A percentile compares a stretch with the other conserved stretches of the same genome.
These are phyloP conservation scores for Cryptus armator DNA, from an alignment of 2,888 invertebrate species.

Conservation along the genomic window DNA sequence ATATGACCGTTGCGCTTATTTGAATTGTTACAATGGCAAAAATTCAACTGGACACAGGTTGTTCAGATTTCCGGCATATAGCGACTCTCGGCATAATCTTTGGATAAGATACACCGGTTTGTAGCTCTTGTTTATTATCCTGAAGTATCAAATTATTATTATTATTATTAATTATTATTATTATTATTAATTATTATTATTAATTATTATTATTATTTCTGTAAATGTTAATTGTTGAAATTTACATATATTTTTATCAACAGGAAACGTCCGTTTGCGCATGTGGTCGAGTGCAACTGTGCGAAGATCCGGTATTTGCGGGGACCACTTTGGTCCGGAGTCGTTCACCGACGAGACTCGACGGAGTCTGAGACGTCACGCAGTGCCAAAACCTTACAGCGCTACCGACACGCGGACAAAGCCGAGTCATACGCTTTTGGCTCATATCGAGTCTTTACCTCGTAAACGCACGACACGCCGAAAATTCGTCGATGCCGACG, in stretches of 20 bases:
- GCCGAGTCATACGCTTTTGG: slow-evolving; percentile 15
- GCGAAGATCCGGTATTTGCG: slow-evolving; percentile 45
- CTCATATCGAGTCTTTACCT: slow-evolving; percentile 14
- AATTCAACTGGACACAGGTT: slow-evolving; percentile 42
- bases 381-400: slow-evolving; percentile 43
- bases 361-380: slow-evolving; percentile 25
- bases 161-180: too few relatives aligned
- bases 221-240: not conserved
- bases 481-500: not conserved
- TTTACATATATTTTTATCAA: too few relatives aligned
- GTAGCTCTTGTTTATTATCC: not conserved
- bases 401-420: not conserved
- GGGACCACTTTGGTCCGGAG: slow-evolving; percentile 26
- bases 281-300: slow-evolving; percentile 44
- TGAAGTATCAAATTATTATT: not conserved
- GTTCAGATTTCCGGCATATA: slow-evolving; percentile 49
- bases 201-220: too few relatives aligned
- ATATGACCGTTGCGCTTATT: slow-evolving; percentile 50
- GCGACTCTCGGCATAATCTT: slow-evolving; percentile 34
- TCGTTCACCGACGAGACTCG: slow-evolving; percentile 23
- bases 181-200: too few relatives aligned
- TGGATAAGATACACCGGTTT: slow-evolving; percentile 52
- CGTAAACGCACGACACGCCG: slow-evolving; percentile 3
- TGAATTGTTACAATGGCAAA: slow-evolving; percentile 56
- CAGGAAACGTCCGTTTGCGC: slow-evolving; percentile 35